phyloP scores from a whole-genome alignment of 2,888 invertebrate genomes.

The Melangyna quadrimaculata region DNA sequence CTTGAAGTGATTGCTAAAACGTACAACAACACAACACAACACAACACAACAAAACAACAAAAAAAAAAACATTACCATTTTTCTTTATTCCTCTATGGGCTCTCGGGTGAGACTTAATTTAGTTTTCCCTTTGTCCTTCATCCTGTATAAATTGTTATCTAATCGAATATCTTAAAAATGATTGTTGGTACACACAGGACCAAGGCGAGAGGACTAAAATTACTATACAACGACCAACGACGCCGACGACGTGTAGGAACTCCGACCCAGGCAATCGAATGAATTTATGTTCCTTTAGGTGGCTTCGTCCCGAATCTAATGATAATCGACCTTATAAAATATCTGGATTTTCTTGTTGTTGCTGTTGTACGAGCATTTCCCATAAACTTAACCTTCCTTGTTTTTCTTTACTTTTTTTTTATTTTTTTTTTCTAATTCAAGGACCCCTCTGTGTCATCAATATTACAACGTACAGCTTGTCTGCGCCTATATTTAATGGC shows the following conservation, averaged over 20 bases:
- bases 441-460: conserved; percentile 40
- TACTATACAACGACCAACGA: not conserved
- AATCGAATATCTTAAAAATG: conserved; percentile 70
- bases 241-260: conserved; percentile 4
- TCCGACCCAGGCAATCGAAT: conserved; percentile 35
- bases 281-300: conserved; percentile 50
- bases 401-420: not conserved
- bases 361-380: not conserved
- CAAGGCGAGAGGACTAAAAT: not conserved
- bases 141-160: conserved; percentile 60
- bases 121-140: conserved; percentile 35
- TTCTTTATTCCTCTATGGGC: conserved; percentile 6
- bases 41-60: not conserved
- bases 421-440: not conserved
- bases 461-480: conserved; percentile 38
- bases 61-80: conserved; percentile 4
- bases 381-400: conserved; percentile 7
- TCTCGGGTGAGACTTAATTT: conserved; percentile 34
- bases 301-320: conserved; percentile 57
- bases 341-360: conserved; percentile 30
- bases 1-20: conserved; percentile 61
- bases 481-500: conserved; percentile 64
- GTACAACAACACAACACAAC: not conserved
- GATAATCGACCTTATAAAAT: conserved; percentile 70
- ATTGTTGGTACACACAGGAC: conserved; percentile 34